Conservation (phyloP, 2,888 invertebrate genomes). For the Epiblema foenella region DNA sequence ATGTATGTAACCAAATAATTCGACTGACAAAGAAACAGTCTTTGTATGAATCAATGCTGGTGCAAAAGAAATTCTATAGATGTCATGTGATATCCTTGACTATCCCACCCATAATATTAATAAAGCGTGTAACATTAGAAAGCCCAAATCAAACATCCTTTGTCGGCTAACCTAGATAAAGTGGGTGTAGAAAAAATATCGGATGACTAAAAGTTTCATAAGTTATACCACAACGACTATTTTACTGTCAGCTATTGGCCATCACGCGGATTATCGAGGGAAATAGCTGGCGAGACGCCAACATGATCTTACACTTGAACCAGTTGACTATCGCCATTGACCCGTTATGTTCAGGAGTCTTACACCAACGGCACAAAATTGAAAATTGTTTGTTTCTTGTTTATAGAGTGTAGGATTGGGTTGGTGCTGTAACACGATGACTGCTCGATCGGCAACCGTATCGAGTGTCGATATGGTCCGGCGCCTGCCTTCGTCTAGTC, state of each 20-base stretch:
- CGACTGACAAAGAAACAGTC: constrained; percentile 1
- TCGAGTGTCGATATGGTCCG: constrained; percentile 73
- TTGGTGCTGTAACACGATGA: constrained; percentile 68
- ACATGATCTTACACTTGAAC: constrained; percentile 52
- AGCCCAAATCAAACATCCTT: constrained; percentile 6
- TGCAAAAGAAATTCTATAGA: constrained; percentile 18
- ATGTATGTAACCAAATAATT: not conserved
- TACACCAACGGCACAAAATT: constrained; percentile 43
- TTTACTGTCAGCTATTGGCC: constrained; percentile 57
- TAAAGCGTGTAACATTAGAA: constrained; percentile 27
- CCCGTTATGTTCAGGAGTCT: constrained; percentile 43
- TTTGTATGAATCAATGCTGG: not conserved
- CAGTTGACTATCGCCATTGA: constrained; percentile 41
- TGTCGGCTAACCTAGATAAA: constrained; percentile 24
- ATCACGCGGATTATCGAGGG: constrained; percentile 60
- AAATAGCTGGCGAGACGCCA: constrained; percentile 59
- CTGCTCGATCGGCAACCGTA: constrained; percentile 65
- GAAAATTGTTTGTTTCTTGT: constrained; percentile 41
- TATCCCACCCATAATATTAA: constrained; percentile 9
- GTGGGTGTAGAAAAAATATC: constrained; percentile 7
- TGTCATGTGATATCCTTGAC: constrained; percentile 31
- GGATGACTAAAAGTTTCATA: constrained; percentile 28
- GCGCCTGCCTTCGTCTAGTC: constrained; percentile 51
- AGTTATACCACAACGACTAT: constrained; percentile 46
- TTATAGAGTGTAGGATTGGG: constrained; percentile 39